Evolutionary conservation across 2,113 vertebrate genomes (phyloP).

Genomic region (Solenodon paradoxus): DNA sequence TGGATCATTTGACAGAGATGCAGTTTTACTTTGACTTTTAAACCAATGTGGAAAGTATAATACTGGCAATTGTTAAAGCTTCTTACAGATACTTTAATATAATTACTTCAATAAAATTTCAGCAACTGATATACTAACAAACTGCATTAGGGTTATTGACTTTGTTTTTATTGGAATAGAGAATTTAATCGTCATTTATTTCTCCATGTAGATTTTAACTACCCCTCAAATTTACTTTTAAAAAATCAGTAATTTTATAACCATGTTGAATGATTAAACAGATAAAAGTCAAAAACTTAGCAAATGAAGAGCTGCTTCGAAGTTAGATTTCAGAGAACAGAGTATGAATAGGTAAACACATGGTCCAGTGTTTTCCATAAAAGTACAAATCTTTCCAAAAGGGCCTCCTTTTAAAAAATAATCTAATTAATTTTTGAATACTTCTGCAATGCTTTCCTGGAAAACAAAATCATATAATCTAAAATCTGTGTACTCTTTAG

Average conservation of each 20-base stretch:
- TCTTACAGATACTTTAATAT: conserved; percentile 14
- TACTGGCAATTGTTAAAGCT: neutral
- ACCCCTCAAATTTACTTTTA: neutral
- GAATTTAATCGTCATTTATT: conserved; percentile 19
- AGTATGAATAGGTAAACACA: neutral
- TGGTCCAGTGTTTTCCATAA: neutral
- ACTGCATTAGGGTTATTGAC: neutral
- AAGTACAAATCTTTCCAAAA: neutral
- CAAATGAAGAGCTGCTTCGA: neutral
- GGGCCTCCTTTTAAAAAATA: neutral
- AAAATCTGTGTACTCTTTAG: neutral
- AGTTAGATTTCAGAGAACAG: neutral
- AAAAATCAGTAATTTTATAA: conserved; percentile 32
- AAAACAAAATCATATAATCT: conserved; percentile 41
- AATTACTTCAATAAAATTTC: conserved; percentile 37
- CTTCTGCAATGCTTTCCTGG: conserved; percentile 38
- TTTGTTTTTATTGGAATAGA: conserved; percentile 6
- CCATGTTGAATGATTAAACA: neutral
- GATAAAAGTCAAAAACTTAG: neutral
- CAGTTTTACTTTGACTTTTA: conserved; percentile 15
- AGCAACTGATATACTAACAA: conserved; percentile 35
- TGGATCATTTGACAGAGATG: conserved; percentile 10
- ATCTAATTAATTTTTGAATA: conserved; percentile 49
- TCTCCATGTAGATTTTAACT: conserved; percentile 24
- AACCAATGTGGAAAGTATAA: neutral